Base-by-base conservation (phyloP, 2,113 vertebrate species). In the Cynocephalus volans region DNA sequence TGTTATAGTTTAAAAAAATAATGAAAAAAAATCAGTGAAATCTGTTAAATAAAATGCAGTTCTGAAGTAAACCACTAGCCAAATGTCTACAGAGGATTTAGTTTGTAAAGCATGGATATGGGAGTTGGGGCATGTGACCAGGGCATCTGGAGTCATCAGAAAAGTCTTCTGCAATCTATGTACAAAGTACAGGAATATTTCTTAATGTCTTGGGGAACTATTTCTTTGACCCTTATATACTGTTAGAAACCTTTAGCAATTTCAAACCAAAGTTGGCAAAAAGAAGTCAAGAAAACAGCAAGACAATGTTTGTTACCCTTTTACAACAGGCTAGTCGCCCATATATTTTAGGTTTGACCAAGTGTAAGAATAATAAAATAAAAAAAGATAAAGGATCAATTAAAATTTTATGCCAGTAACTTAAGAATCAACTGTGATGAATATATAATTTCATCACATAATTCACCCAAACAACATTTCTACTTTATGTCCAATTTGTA, bases 231-330 rank as follows among this genome's bases (percentile, higher is more conserved):
- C 50, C 41, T 62, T 70, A 36, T 64, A 58, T 64, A 45, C 5
- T 14, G 10, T 58, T 73, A 79, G 64, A 41, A 92, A 58, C 31
- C 41, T 67, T 76, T 36, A 52, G 52, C 23, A 67, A 18, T 84
- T 90, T 96, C 84, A 86, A 70, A 54, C 26, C 18, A 64, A 48
- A 58, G 6, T 79, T 79, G 62, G 24, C 33, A 86, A 64, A 94
- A 87, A 86, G 17, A 70, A 92, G 31, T 15, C 90, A 92, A 65
- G 77, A 77, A 86, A 62, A 24, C 52, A 80, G 14, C 48, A 84
- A 86, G 67, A 24, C 3, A 58, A 41, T 67, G 4, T 6, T 80
- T 84, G 0, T n/a, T 70, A 5, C 13, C 36, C 15, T 81, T 90
- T 73, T 31, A 69, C 1, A 31, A 36, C 1, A 77, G 62, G 21